Evolutionary conservation across 2,888 invertebrate genomes (phyloP).

Genomic region (Tachina fera): DNA sequence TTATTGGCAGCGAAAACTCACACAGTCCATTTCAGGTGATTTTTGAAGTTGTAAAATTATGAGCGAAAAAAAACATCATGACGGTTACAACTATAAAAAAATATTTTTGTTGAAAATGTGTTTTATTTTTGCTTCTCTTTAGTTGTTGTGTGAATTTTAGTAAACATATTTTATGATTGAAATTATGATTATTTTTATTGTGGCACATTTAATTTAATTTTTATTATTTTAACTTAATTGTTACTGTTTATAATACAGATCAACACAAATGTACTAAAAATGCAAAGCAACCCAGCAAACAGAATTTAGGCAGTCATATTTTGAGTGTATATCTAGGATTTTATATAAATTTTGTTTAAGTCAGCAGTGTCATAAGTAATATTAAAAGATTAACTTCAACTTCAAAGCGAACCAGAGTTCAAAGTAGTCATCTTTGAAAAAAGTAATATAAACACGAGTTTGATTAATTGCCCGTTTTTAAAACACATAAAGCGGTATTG

Average conservation of each 20-base stretch:
- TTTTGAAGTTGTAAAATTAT: slow-evolving; percentile 25
- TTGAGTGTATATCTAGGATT: too few relatives aligned
- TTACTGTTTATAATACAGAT: slow-evolving; percentile 20
- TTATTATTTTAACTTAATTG: slow-evolving; percentile 2
- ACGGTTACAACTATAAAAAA: slow-evolving; percentile 5
- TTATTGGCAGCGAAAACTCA: slow-evolving; percentile 17
- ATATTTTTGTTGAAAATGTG: slow-evolving; percentile 8
- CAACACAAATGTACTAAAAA: slow-evolving; percentile 37
- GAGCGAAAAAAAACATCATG: neutral
- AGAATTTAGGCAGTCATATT: neutral
- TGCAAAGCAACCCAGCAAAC: slow-evolving; percentile 1
- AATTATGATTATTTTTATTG: slow-evolving; percentile 50
- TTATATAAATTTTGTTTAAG: too few relatives aligned
- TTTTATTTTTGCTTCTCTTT: neutral
- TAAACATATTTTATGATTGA: slow-evolving; percentile 31
- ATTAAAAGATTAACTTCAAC: too few relatives aligned
- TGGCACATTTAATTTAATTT: slow-evolving; percentile 29
- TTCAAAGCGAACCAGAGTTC: too few relatives aligned
- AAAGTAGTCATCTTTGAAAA: too few relatives aligned
- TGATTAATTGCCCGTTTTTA: too few relatives aligned
- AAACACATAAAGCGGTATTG: too few relatives aligned
- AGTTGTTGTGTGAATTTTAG: slow-evolving; percentile 20
- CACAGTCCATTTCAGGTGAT: slow-evolving; percentile 41
- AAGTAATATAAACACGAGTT: too few relatives aligned
- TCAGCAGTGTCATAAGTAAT: too few relatives aligned